These are phyloP conservation scores for Pan paniscus DNA, from an alignment of 2,113 vertebrate species.

Conservation along the genomic window DNA sequence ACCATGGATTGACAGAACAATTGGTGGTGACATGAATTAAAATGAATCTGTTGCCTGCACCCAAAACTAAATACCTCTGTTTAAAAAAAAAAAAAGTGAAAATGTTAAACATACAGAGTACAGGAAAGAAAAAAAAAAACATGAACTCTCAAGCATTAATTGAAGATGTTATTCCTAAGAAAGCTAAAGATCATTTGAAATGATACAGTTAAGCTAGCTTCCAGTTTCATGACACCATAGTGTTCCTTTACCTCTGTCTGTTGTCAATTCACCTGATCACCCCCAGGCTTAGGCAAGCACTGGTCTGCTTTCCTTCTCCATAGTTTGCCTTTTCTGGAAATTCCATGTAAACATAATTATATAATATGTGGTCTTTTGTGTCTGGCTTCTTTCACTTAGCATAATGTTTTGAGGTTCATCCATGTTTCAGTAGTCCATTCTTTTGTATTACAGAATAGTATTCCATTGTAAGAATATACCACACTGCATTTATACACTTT, in stretches of 20 bases:
- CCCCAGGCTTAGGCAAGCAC: not conserved
- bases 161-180: not conserved
- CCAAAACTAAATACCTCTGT: not conserved
- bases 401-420: not conserved
- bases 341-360: not conserved
- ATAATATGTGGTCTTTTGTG: not conserved
- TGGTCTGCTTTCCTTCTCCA: not conserved
- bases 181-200: not conserved
- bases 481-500: not conserved
- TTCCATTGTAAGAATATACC: not conserved
- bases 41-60: not conserved
- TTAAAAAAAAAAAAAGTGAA: not conserved
- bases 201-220: not conserved
- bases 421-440: not conserved
- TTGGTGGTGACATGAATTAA: not conserved
- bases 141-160: not conserved
- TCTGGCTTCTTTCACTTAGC: not conserved
- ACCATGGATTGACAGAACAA: not conserved
- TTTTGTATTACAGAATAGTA: not conserved
- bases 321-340: not conserved
- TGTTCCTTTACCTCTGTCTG: not conserved
- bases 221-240: not conserved
- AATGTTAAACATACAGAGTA: not conserved
- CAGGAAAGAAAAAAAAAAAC: not conserved
- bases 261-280: not conserved